Conservation (phyloP, 2,113 vertebrate genomes). For the Atractosteus spatula region DNA sequence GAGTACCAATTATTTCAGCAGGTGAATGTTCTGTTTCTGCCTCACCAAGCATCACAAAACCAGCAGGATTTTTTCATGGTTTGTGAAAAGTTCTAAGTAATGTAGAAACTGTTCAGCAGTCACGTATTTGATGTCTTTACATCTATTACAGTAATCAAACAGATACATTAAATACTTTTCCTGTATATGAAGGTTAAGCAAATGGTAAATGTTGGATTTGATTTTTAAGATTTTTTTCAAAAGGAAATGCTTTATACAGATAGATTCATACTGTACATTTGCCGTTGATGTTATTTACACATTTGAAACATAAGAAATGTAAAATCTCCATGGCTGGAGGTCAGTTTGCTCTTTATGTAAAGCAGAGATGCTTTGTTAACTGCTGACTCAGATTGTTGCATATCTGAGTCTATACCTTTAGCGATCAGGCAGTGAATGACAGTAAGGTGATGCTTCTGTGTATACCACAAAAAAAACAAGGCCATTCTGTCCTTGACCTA, state of each 20-base stretch:
- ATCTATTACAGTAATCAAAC: constrained; percentile 20
- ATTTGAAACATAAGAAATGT: constrained; percentile 46
- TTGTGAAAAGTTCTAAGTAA: neutral
- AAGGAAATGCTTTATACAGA: constrained; percentile 45
- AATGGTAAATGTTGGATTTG: constrained; percentile 57
- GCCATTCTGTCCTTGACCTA: constrained; percentile 62
- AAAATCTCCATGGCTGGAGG: constrained; percentile 62
- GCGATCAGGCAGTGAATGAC: constrained; percentile 59
- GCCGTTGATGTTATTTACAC: constrained; percentile 36
- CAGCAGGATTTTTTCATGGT: neutral
- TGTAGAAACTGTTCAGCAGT: neutral
- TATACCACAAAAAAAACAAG: constrained; percentile 47
- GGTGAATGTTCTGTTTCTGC: neutral
- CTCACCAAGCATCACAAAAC: constrained; percentile 10
- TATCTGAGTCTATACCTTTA: constrained; percentile 52
- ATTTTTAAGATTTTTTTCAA: constrained; percentile 51
- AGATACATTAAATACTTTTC: constrained; percentile 33
- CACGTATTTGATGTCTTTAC: neutral
- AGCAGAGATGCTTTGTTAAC: constrained; percentile 46
- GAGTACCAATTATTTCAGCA: neutral
- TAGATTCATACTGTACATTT: constrained; percentile 36
- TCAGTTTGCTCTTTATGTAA: constrained; percentile 60
- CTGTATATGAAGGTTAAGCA: constrained; percentile 32
- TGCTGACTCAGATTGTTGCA: constrained; percentile 65
- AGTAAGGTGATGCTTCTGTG: constrained; percentile 55